phyloP scores from a whole-genome alignment of 2,888 invertebrate species.

The Vanessa cardui region DNA sequence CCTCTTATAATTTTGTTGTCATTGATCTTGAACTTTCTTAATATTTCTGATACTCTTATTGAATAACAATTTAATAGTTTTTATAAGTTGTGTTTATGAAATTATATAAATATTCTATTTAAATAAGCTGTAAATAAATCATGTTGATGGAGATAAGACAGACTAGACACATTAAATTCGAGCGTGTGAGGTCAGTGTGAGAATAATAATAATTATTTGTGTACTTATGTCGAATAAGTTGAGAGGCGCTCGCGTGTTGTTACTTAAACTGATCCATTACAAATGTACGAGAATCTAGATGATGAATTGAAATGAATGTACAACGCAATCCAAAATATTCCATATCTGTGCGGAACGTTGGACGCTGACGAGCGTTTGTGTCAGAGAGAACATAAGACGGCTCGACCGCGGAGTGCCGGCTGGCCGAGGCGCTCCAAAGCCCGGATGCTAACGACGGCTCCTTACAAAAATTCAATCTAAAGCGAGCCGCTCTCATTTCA shows the following conservation, averaged over 20 bases:
- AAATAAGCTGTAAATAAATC: no score
- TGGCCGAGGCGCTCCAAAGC: not conserved
- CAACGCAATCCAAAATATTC: not conserved
- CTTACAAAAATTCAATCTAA: slow-evolving; percentile 24
- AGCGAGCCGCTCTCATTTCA: slow-evolving; percentile 23
- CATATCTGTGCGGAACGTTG: not conserved
- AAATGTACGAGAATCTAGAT: not conserved
- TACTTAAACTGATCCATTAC: not conserved
- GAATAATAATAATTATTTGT: no score
- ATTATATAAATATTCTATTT: no score
- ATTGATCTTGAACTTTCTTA: no score
- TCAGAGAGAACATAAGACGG: not conserved
- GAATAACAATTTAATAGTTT: no score
- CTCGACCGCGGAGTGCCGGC: not conserved
- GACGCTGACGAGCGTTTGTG: not conserved
- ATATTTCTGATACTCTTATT: no score
- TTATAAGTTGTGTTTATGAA: no score
- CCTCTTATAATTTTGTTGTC: no score
- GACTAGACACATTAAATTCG: no score
- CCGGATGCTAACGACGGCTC: slow-evolving; percentile 24
- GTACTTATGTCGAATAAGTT: not conserved
- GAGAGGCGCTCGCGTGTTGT: not conserved
- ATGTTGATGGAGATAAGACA: no score
- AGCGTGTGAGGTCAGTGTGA: no score
- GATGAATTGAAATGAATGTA: not conserved